A percentile compares a stretch with the other conserved stretches of the same genome.
Conservation (phyloP, 2,888 invertebrate genomes). For the Nudaria mundana region DNA sequence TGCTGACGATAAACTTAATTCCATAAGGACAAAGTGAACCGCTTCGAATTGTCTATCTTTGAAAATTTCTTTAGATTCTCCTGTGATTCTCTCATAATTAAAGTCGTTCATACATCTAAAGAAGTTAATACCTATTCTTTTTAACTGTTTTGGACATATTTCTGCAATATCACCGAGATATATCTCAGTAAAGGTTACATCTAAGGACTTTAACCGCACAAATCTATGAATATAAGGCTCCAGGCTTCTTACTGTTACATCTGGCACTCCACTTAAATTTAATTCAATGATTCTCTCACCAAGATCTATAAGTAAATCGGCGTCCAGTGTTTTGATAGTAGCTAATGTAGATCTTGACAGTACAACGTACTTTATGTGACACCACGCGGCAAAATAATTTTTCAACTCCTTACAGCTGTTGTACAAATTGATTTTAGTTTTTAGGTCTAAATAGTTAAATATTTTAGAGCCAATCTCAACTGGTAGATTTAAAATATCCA, state of each 20-base stretch:
- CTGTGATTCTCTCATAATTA: conserved; percentile 23
- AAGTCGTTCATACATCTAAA: conserved; percentile 33
- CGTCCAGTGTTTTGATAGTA: conserved; percentile 28
- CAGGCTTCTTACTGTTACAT: conserved; percentile 33
- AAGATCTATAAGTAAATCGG: conserved; percentile 32
- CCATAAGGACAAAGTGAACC: conserved; percentile 43
- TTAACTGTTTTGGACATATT: conserved; percentile 36
- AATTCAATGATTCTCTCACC: conserved; percentile 33
- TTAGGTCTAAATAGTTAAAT: conserved; percentile 30
- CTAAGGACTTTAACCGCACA: conserved; percentile 33
- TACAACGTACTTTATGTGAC: conserved; percentile 29
- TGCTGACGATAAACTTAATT: conserved; percentile 32
- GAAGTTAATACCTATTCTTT: conserved; percentile 41
- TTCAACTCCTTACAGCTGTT: conserved; percentile 27
- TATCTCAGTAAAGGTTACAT: conserved; percentile 45
- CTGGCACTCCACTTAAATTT: conserved; percentile 40
- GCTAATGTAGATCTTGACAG: conserved; percentile 37
- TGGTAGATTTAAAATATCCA: conserved; percentile 36
- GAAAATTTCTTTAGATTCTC: conserved; percentile 30
- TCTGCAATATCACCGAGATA: conserved; percentile 36
- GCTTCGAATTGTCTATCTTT: conserved; percentile 29
- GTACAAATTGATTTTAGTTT: conserved; percentile 34
- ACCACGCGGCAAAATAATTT: conserved; percentile 36
- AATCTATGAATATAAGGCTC: conserved; percentile 30
- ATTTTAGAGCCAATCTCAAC: conserved; percentile 35